Evolutionary conservation across 2,113 vertebrate genomes (phyloP).

Genomic region (Taxidea taxus): DNA sequence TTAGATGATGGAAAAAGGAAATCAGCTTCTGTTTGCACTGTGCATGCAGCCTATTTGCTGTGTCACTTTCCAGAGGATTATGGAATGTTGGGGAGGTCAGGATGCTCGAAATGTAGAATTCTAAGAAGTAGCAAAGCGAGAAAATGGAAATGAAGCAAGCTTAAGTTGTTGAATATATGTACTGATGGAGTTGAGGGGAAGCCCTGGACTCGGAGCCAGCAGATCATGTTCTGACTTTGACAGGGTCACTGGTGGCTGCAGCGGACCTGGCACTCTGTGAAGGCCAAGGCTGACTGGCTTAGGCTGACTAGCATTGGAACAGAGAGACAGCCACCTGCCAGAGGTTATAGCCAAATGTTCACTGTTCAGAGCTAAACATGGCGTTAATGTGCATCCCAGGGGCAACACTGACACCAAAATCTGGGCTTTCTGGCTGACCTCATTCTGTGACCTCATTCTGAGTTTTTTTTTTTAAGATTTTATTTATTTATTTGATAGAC

Average conservation of each 20-base stretch:
- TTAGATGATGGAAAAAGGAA: constrained; percentile 74
- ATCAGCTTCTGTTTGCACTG: constrained; percentile 47
- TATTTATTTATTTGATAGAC: no score
- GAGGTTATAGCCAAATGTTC: not conserved
- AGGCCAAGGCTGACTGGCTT: not conserved
- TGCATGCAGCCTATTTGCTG: constrained; percentile 53
- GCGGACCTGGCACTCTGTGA: not conserved
- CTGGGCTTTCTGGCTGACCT: not conserved
- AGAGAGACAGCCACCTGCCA: not conserved
- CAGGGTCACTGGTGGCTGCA: not conserved
- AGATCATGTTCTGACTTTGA: not conserved
- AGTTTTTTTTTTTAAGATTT: no score
- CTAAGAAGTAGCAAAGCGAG: constrained; percentile 18
- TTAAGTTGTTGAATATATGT: not conserved
- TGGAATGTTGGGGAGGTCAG: not conserved
- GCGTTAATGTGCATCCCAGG: fast-evolving
- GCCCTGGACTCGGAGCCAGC: not conserved
- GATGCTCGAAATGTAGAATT: not conserved
- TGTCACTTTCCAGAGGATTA: constrained; percentile 70
- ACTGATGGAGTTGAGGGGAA: not conserved
- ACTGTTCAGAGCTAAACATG: not conserved
- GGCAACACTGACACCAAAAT: not conserved
- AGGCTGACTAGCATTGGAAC: not conserved
- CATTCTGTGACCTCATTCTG: not conserved
- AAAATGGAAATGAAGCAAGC: constrained; percentile 41